These are phyloP conservation scores for Odontesthes bonariensis DNA, from an alignment of 2,113 vertebrate genomes.

Conservation along the genomic window DNA sequence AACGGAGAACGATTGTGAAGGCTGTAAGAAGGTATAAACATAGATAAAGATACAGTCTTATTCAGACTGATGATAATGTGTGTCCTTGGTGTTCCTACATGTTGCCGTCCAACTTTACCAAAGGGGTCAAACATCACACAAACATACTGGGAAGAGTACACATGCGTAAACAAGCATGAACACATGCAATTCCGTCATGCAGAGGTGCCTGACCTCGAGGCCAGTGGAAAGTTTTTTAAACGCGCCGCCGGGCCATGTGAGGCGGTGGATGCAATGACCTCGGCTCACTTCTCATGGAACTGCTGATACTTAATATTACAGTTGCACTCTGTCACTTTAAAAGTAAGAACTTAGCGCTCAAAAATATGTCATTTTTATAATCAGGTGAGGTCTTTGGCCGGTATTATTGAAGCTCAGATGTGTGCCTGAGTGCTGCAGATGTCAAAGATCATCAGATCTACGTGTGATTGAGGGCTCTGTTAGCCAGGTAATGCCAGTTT, in stretches of 20 bases:
- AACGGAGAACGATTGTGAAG: not conserved
- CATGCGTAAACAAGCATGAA: not conserved
- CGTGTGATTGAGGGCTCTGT: not conserved
- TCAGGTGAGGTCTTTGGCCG: no score
- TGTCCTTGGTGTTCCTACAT: no score
- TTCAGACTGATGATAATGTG: no score
- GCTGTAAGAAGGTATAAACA: not conserved
- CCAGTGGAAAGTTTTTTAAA: constrained; percentile 69
- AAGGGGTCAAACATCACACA: not conserved
- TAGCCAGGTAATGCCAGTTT: constrained; percentile 25
- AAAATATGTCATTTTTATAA: no score
- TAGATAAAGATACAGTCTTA: not conserved
- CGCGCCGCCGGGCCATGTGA: constrained; percentile 57
- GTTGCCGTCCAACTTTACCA: not conserved
- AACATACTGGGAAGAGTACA: not conserved
- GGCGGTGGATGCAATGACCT: constrained; percentile 39
- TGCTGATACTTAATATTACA: not conserved
- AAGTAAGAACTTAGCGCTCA: no score
- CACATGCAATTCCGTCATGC: constrained; percentile 1
- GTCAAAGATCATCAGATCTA: not conserved
- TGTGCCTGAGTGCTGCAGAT: no score
- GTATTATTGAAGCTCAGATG: no score
- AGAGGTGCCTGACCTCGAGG: constrained; percentile 48
- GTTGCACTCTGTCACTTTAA: not conserved
- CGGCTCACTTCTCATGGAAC: constrained; percentile 3